Conservation (phyloP, 2,888 invertebrate species). For the Caenorhabditis angaria region DNA sequence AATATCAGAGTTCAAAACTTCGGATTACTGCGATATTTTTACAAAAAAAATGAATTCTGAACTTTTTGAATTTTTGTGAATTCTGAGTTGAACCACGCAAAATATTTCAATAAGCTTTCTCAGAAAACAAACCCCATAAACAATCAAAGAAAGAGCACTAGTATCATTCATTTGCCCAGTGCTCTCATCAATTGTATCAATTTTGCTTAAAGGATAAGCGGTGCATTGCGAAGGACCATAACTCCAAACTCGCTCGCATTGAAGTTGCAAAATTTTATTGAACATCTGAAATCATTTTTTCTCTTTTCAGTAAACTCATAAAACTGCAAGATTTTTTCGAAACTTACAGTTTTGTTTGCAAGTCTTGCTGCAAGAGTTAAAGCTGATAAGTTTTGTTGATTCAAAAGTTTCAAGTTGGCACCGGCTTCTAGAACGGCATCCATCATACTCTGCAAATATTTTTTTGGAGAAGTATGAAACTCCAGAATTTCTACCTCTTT, state of each 20-base stretch:
- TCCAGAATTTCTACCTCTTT: too few relatives aligned
- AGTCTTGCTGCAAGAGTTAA: constrained; percentile 91
- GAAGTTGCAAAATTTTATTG: constrained; percentile 94
- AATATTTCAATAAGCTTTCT: too few relatives aligned
- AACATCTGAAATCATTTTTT: constrained; percentile 79
- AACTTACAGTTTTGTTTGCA: constrained; percentile 79
- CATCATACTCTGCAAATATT: constrained; percentile 82
- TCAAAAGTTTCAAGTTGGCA: constrained; percentile 85
- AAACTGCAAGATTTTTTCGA: too few relatives aligned
- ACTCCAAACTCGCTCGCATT: constrained; percentile 96
- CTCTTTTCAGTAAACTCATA: background rate
- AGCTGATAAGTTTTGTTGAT: constrained; percentile 87
- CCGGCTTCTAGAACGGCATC: constrained; percentile 94
- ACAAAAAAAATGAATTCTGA: too few relatives aligned
- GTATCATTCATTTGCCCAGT: constrained; percentile 93
- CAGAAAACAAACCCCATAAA: constrained; percentile 84
- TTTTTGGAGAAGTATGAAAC: too few relatives aligned
- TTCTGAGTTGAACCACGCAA: too few relatives aligned
- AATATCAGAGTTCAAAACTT: too few relatives aligned
- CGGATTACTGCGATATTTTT: too few relatives aligned
- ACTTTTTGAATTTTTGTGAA: too few relatives aligned
- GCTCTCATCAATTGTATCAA: constrained; percentile 91
- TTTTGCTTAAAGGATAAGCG: constrained; percentile 83
- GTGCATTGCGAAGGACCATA: constrained; percentile 80
- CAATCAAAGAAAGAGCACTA: constrained; percentile 92